Base-by-base conservation (phyloP, 1,140 invertebrate genomes). In the Oscheius sp. region DNA sequence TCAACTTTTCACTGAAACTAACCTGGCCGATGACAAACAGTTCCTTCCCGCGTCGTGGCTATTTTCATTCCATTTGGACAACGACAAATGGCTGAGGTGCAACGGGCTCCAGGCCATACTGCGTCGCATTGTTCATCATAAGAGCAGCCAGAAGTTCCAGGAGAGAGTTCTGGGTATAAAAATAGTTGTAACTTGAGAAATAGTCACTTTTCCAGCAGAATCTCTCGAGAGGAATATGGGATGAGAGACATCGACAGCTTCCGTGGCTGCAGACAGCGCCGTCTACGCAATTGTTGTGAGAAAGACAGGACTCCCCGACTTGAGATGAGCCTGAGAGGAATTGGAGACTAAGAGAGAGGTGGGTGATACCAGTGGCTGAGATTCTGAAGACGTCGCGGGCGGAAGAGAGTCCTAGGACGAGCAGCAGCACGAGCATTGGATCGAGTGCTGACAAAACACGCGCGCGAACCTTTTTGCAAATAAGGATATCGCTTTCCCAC, bases 161-260 rank as follows among this genome's bases (percentile, higher is more conserved):
- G 72, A 29, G 46, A 49, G 20, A 74, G 36, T 55, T 74, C 72
- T 74, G 49, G 13, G n/a, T 31, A 4, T 62, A 3, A 20, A 38
- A 62, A 62, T 1, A 29, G 20, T 18, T 13, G 7, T 28, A 64
- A 64, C 36, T 35, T 46, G 31, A 31, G 28, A 45, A 64, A 46
- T 29, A 65, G n/a, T 34, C 72, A 74, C 72, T 74, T 29, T 68
- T 74, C 72, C 72, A 74, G 34, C 72, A 74, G 32, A 69, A 65
- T 2, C 64, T 64, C 26, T 74, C 65, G 3, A 68, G 32, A n/a
- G 65, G 55, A 10, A 74, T 65, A 68, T 74, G 72, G 1, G 64
- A 61, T n/a, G 34, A 34, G 20, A 49, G 59, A 29, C 72, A 74
- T 49, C 55, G 55, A 63, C 72, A 74, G 2, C 35, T 52, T 31